Conservation (phyloP, 1,140 invertebrate genomes). For the Leptinotarsa defecta region DNA sequence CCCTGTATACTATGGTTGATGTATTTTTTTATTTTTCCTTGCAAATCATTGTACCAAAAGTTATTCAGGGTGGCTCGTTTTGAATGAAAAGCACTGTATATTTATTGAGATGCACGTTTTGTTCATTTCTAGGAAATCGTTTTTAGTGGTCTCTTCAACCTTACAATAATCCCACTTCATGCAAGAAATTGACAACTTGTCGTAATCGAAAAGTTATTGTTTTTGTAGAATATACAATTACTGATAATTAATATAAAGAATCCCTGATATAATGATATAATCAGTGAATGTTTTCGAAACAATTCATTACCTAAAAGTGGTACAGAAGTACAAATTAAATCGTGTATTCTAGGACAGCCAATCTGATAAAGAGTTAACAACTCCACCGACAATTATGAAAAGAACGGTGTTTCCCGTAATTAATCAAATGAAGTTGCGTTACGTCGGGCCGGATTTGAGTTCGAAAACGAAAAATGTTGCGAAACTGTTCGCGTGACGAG, state of each 20-base stretch:
- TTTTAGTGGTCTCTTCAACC: too few species aligned
- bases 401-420: conserved; percentile 20
- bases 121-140: too few species aligned
- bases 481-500: conserved; percentile 20
- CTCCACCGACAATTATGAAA: conserved; percentile 8
- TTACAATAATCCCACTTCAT: too few species aligned
- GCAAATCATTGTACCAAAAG: too few species aligned
- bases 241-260: too few species aligned
- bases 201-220: not conserved
- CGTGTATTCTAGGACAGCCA: conserved; percentile 2
- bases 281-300: not conserved
- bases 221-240: too few species aligned
- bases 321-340: conserved; percentile 11
- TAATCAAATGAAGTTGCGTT: conserved; percentile 23
- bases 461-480: conserved; percentile 12
- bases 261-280: too few species aligned
- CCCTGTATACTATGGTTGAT: too few species aligned
- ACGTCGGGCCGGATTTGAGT: conserved; percentile 12
- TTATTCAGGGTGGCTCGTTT: too few species aligned
- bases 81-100: too few species aligned
- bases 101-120: too few species aligned
- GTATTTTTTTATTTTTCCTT: too few species aligned
- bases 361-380: conserved; percentile 21
- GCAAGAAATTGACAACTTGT: not conserved
- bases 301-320: not conserved